These are phyloP conservation scores for Siderastrea siderea DNA, from an alignment of 92 coral and sea anemone genomes.

Conservation along the genomic window DNA sequence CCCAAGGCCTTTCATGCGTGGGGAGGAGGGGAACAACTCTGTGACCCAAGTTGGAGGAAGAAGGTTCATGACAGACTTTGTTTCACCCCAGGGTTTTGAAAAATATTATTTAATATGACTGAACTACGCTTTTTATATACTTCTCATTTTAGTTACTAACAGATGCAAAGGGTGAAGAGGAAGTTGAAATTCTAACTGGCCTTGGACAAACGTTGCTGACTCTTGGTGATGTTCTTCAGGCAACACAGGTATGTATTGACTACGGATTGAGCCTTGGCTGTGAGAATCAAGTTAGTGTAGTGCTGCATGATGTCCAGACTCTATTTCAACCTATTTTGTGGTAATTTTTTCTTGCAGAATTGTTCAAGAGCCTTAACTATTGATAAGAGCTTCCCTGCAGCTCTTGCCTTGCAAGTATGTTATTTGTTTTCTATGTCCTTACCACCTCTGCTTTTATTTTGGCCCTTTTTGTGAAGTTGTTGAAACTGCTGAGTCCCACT, in stretches of 20 bases:
- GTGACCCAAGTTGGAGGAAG: too few relatives aligned
- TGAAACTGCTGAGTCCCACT: not conserved
- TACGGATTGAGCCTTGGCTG: too few relatives aligned
- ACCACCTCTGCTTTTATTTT: not conserved
- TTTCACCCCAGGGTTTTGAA: too few relatives aligned
- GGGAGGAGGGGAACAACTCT: too few relatives aligned
- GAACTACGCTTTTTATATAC: not conserved
- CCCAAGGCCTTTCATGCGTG: too few relatives aligned
- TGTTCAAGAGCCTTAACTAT: conserved; percentile 71
- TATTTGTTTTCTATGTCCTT: not conserved
- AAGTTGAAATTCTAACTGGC: conserved; percentile 69
- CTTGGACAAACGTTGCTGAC: conserved; percentile 76
- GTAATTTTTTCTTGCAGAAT: conserved; percentile 25
- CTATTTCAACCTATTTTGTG: not conserved
- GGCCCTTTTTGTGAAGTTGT: not conserved
- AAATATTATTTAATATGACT: not conserved
- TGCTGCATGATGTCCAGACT: not conserved
- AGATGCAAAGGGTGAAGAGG: conserved; percentile 15
- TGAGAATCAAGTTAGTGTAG: too few relatives aligned
- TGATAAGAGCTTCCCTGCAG: conserved; percentile 55
- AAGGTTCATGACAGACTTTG: too few relatives aligned
- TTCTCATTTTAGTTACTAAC: conserved; percentile 18
- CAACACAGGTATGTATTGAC: conserved; percentile 69
- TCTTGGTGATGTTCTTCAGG: conserved; percentile 73
- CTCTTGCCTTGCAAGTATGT: conserved; percentile 85